phyloP scores from a whole-genome alignment of 1,140 invertebrate genomes.

The Leptopilina clavipes region DNA sequence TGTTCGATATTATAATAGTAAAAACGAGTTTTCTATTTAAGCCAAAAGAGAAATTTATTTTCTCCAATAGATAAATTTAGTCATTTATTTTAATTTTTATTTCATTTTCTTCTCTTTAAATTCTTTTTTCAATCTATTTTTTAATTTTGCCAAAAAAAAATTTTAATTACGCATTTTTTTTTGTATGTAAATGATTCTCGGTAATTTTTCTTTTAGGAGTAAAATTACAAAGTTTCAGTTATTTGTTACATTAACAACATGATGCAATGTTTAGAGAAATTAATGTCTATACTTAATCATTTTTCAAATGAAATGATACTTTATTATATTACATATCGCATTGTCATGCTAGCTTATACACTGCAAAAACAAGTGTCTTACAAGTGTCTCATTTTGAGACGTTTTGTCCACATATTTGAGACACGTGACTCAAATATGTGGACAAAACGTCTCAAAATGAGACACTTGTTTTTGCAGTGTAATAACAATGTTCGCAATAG shows the following conservation, averaged over 20 bases:
- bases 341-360: not conserved
- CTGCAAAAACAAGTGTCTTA: no score
- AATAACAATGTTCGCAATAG: not conserved
- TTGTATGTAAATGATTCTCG: no score
- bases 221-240: no score
- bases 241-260: not conserved
- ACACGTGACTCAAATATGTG: no score
- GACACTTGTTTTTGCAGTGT: no score
- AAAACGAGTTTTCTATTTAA: slow-evolving; percentile 4
- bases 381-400: no score
- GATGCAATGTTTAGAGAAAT: not conserved
- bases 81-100: not conserved
- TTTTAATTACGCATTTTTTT: no score
- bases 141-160: no score
- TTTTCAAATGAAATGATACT: not conserved
- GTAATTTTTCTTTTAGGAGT: no score
- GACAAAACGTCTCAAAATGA: no score
- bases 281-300: not conserved
- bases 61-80: not conserved
- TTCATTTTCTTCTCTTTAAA: not conserved
- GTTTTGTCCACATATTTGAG: no score
- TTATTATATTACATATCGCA: not conserved
- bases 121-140: not conserved
- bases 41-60: not conserved
- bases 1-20: not conserved